Evolutionary conservation across 2,888 invertebrate species (phyloP).

Genomic region (Adineta ricciae): DNA sequence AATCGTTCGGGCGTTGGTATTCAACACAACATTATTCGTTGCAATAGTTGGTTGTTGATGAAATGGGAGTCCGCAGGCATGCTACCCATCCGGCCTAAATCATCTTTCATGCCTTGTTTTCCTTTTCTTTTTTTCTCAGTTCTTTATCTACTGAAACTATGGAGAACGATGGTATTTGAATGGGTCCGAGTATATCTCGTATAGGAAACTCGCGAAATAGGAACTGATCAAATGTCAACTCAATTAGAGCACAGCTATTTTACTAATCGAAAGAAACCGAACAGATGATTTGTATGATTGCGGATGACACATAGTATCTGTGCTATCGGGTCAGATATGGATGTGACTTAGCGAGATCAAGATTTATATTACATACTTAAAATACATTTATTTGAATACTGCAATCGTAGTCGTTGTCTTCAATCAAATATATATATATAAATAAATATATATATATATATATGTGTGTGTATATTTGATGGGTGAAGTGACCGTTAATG

Average conservation of each 20-base stretch:
- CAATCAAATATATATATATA: not conserved
- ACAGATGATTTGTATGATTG: not conserved
- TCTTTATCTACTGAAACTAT: not conserved
- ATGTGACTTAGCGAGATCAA: not conserved
- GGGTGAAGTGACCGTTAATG: slow-evolving; percentile 20
- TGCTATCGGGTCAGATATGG: not conserved
- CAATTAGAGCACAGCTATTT: not conserved
- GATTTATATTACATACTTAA: not conserved
- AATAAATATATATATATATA: not conserved
- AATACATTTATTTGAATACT: not conserved
- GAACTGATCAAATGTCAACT: not conserved
- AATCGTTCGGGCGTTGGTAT: slow-evolving; percentile 9
- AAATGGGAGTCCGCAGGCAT: not conserved
- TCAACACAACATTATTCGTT: not conserved
- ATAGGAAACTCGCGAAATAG: not conserved
- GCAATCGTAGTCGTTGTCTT: not conserved
- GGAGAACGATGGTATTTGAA: not conserved
- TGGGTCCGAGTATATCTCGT: not conserved
- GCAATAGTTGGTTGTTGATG: not conserved
- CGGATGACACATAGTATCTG: not conserved
- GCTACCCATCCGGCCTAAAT: not conserved
- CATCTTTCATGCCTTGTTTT: not conserved
- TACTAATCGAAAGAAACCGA: not conserved
- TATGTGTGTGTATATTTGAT: not conserved
- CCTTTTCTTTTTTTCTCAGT: not conserved